Percentiles rank a stretch among this genome's conserved stretches.
phyloP scores from a whole-genome alignment of 2,113 vertebrate species.

The Ancistrus triradiatus region DNA sequence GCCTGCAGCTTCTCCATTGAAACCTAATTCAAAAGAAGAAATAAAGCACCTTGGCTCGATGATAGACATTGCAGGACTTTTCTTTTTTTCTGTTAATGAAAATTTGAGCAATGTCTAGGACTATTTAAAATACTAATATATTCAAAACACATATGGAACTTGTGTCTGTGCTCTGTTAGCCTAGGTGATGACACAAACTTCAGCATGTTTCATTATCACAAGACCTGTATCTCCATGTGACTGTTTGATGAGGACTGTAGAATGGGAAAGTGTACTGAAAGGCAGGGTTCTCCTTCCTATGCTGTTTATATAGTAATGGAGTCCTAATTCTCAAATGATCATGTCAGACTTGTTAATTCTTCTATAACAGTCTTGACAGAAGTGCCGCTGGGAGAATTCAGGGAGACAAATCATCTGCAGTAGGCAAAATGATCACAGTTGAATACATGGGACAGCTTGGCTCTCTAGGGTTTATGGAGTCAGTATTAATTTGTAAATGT shows the following conservation, averaged over 20 bases:
- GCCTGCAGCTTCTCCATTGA: conserved; percentile 25
- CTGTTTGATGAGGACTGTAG: conserved; percentile 44
- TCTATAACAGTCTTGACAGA: conserved; percentile 39
- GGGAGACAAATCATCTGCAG: conserved; percentile 45
- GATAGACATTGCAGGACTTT: not conserved
- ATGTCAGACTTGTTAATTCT: conserved; percentile 33
- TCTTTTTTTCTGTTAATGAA: conserved; percentile 2
- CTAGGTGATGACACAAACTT: conserved; percentile 35
- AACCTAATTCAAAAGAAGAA: conserved; percentile 26
- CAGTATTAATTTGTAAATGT: conserved; percentile 56
- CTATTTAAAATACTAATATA: no score
- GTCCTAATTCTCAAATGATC: conserved; percentile 29
- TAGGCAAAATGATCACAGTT: conserved; percentile 43
- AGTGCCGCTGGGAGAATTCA: conserved; percentile 29
- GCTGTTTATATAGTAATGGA: conserved; percentile 46
- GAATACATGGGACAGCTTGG: conserved; percentile 49
- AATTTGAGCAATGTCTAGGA: conserved; percentile 8
- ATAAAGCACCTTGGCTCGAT: conserved; percentile 15
- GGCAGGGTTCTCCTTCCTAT: conserved; percentile 7
- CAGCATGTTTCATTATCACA: conserved; percentile 14
- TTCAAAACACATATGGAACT: conserved; percentile 18
- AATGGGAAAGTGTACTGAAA: conserved; percentile 29
- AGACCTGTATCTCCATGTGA: conserved; percentile 25
- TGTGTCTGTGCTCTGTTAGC: conserved; percentile 28
- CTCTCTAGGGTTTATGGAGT: conserved; percentile 49